Evolutionary conservation across 35 echinoderm and acorn worm species (phyloP), one percentile per base, ranked within the genome.

Genomic region (Stichopus chloronotus): DNA sequence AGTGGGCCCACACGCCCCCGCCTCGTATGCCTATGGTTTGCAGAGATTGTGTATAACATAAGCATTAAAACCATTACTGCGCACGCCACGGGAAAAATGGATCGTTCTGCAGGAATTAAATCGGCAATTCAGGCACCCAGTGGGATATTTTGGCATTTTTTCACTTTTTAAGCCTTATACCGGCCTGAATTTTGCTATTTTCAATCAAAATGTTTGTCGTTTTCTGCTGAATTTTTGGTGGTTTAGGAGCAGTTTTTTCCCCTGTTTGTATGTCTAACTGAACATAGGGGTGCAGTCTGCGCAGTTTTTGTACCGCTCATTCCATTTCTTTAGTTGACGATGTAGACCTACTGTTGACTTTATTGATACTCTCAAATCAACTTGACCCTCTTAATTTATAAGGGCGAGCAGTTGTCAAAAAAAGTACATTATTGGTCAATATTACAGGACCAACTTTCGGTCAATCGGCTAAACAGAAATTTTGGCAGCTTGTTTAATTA

Each of bases 21-120:
- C 72, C 9, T 76, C 72, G 72, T 76, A 6, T 9, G 9, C 72
- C 11, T 76, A 76, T 76, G 72, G 13, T 76, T 8, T 76, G 72
- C 72, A 76, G 72, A 0, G 72, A 76, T 76, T 76, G 72, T 76
- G 72, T 76, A 76, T 76, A 76, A 76, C 9, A 76, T 76, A 76
- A 76, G 9, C 72, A 76, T 76, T 76, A 76, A 76, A 76, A 76
- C 72, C 72, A 76, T 76, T 76, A 7, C 72, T 76, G 72, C 72
- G 4, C 4, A n/a, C 30, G 72, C 72, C 72, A 76, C 72, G 0
- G 0, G 72, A 16, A 0, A 16, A 13, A 76, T 76, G 72, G 72
- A 76, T 76, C 13, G 12, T 76, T 76, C 72, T 76, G 9, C 72
- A 76, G 72, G 9, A 4, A 76, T 76, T 5, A 76, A 76, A 76